These are phyloP conservation scores for Arnoldichthys spilopterus DNA, from an alignment of 2,797 vertebrate species.

Conservation along the genomic window DNA sequence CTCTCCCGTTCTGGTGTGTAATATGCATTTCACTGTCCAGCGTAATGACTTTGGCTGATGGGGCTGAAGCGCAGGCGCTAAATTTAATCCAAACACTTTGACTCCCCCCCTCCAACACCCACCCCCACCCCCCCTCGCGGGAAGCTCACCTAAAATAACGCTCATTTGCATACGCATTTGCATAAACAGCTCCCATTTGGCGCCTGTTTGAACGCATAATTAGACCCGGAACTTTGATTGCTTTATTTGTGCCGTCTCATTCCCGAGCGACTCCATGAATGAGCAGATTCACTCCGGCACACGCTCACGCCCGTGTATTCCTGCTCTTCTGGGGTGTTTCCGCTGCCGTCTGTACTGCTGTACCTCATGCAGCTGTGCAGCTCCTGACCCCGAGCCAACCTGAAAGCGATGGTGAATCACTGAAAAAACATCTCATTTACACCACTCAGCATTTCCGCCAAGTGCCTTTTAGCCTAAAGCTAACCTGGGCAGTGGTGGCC, in stretches of 20 bases:
- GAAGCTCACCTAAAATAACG: constrained; percentile 55
- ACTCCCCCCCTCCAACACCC: too few relatives aligned
- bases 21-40: constrained; percentile 9
- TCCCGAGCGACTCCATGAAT: constrained; percentile 50
- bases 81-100: constrained; percentile 55
- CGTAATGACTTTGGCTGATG: constrained; percentile 24
- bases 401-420: too few relatives aligned
- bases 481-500: too few relatives aligned
- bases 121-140: constrained; percentile 33
- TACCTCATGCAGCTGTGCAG: not conserved
- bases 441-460: too few relatives aligned
- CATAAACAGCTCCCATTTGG: constrained; percentile 57
- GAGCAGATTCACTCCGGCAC: constrained; percentile 38
- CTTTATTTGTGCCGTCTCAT: constrained; percentile 50
- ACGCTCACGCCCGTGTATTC: constrained; percentile 10
- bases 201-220: constrained; percentile 51
- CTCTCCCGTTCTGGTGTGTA: not conserved
- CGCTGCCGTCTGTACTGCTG: not conserved
- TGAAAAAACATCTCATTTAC: too few relatives aligned
- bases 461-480: too few relatives aligned
- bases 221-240: constrained; percentile 50
- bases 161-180: constrained; percentile 52
- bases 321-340: not conserved
- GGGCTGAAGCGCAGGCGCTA: not conserved
- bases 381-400: too few relatives aligned